Evolutionary conservation across 2,797 vertebrate genomes (phyloP).

Genomic region (Karalla daura): DNA sequence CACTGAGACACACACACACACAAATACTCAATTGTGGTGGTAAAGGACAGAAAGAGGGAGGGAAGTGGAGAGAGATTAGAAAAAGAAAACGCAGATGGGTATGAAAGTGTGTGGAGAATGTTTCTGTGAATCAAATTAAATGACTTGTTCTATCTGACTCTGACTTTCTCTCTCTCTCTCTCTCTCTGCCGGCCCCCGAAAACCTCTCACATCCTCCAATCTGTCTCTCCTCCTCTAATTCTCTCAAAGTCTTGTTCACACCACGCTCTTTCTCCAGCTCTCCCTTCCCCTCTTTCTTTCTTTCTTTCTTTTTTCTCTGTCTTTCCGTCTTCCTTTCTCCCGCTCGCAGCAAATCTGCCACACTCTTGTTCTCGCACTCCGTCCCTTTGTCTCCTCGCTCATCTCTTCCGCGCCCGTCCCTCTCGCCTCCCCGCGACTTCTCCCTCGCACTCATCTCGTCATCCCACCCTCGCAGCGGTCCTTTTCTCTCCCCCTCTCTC

Average conservation of each 20-base stretch:
- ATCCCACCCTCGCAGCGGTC: conserved; percentile 70
- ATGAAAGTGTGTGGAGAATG: conserved; percentile 44
- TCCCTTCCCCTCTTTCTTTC: conserved; percentile 24
- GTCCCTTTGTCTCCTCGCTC: conserved; percentile 47
- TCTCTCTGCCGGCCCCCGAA: conserved; percentile 36
- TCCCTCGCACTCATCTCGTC: conserved; percentile 64
- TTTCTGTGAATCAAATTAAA: conserved; percentile 65
- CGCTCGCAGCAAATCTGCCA: conserved; percentile 35
- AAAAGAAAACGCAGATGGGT: conserved; percentile 51
- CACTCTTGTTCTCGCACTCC: conserved; percentile 42
- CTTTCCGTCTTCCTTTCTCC: conserved; percentile 23
- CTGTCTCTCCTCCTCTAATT: conserved; percentile 50
- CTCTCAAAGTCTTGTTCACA: conserved; percentile 49
- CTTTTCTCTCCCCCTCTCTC: conserved; percentile 63
- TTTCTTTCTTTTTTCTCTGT: conserved; percentile 17
- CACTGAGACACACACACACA: conserved; percentile 21
- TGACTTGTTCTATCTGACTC: conserved; percentile 50
- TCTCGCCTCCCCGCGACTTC: conserved; percentile 47
- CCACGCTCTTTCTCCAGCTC: conserved; percentile 35
- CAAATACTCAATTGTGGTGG: conserved; percentile 31
- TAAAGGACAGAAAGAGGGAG: conserved; percentile 60
- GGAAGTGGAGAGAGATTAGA: conserved; percentile 28
- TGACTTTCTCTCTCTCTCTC: no score
- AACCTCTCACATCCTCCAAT: conserved; percentile 50
- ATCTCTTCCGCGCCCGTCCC: conserved; percentile 37